Percentiles rank a stretch among this genome's conserved stretches.
These are phyloP conservation scores for Sapajus apella DNA, from an alignment of 2,113 vertebrate species.

Conservation along the genomic window DNA sequence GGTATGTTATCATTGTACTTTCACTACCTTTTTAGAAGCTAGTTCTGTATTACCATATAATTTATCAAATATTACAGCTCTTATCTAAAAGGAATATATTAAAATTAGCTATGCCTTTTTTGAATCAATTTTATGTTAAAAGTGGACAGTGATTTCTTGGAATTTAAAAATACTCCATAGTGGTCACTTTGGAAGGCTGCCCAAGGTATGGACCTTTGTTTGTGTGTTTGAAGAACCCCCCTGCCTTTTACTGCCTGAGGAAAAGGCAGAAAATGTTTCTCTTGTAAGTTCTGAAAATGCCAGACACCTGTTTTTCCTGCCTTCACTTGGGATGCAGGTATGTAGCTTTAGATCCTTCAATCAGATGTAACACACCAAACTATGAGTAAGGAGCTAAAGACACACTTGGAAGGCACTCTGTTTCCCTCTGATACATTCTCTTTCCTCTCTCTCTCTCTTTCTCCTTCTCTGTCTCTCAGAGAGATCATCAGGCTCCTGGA, in stretches of 20 bases:
- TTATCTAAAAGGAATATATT: background rate
- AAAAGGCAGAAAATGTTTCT: background rate
- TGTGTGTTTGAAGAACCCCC: background rate
- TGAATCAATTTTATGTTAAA: background rate
- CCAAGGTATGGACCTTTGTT: background rate
- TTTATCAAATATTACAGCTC: background rate
- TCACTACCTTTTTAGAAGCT: background rate
- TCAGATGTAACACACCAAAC: background rate
- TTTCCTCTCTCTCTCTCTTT: background rate
- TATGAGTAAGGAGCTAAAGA: background rate
- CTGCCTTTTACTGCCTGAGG: background rate
- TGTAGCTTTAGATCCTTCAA: background rate
- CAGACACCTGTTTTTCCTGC: background rate
- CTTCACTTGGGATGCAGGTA: background rate
- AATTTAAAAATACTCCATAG: background rate
- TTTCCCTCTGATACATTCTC: no score
- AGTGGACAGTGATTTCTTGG: background rate
- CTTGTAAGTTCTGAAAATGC: background rate
- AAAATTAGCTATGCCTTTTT: background rate
- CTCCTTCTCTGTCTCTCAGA: background rate
- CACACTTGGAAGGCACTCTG: fast-evolving
- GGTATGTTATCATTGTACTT: background rate
- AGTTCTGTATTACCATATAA: background rate
- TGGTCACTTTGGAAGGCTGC: background rate
- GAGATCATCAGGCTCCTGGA: background rate